phyloP scores from a whole-genome alignment of 1,140 invertebrate species.

The Octopus sinensis region DNA sequence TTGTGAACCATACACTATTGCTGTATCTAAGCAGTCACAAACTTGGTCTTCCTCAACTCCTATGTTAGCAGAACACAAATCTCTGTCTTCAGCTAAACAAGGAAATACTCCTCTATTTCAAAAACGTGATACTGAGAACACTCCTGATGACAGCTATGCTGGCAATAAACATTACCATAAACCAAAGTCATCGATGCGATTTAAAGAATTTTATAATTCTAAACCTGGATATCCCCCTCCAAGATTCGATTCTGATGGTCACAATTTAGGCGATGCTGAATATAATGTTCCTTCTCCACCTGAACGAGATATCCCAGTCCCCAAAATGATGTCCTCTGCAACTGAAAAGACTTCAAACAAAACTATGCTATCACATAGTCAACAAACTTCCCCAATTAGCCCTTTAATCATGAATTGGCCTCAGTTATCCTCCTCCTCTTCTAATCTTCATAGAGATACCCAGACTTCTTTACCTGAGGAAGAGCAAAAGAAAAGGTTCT shows the following conservation, averaged over 20 bases:
- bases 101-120: conserved; percentile 24
- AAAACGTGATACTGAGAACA: conserved; percentile 52
- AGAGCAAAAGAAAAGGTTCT: too few species aligned
- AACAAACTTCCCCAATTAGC: too few species aligned
- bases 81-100: conserved; percentile 34
- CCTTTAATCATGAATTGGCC: too few species aligned
- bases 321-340: conserved; percentile 22
- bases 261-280: conserved; percentile 69
- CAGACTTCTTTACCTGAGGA: too few species aligned
- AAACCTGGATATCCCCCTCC: conserved; percentile 59
- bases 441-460: too few species aligned
- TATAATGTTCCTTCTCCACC: conserved; percentile 74
- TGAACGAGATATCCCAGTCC: conserved; percentile 65
- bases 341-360: too few species aligned
- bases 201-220: conserved; percentile 51
- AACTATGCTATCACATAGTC: too few species aligned
- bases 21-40: conserved; percentile 35
- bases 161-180: conserved; percentile 6
- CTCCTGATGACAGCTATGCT: conserved; percentile 58
- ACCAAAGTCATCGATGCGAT: conserved; percentile 19
- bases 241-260: conserved; percentile 60
- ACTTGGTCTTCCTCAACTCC: conserved; percentile 35
- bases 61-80: conserved; percentile 26
- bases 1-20: conserved; percentile 23
- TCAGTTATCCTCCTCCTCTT: too few species aligned